phyloP scores from a whole-genome alignment of 2,797 vertebrate genomes.

The Threskiornis aethiopicus region DNA sequence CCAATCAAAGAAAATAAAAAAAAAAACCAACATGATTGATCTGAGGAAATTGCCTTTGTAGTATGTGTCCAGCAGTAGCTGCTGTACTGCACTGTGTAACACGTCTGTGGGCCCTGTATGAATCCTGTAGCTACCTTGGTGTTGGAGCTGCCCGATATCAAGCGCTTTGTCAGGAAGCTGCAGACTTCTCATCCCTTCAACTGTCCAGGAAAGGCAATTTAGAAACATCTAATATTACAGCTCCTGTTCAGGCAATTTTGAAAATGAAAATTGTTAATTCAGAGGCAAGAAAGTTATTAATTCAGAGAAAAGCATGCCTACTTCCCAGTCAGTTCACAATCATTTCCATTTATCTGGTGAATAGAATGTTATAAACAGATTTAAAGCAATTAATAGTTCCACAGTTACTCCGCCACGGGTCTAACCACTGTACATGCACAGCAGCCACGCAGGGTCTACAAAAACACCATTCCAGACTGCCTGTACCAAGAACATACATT shows the following conservation, averaged over 20 bases:
- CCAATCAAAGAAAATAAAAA: neutral
- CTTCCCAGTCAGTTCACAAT: neutral
- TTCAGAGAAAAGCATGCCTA: neutral
- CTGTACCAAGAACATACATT: neutral
- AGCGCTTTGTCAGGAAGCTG: neutral
- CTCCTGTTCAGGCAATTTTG: neutral
- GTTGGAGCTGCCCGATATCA: neutral
- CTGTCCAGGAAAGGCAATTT: neutral
- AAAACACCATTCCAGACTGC: neutral
- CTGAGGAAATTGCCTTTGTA: neutral
- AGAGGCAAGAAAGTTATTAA: neutral
- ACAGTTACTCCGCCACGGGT: neutral
- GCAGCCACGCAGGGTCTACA: neutral
- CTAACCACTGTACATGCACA: neutral
- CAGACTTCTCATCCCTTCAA: neutral
- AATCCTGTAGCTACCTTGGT: neutral
- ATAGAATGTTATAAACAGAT: neutral
- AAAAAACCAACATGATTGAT: accelerated
- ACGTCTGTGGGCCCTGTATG: neutral
- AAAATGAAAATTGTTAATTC: neutral
- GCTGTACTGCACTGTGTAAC: neutral
- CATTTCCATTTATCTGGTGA: neutral
- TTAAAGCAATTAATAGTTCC: neutral
- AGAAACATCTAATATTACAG: neutral
- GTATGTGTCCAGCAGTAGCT: neutral